phyloP scores from a whole-genome alignment of 2,797 vertebrate genomes.

The Sorex maritimensis region DNA sequence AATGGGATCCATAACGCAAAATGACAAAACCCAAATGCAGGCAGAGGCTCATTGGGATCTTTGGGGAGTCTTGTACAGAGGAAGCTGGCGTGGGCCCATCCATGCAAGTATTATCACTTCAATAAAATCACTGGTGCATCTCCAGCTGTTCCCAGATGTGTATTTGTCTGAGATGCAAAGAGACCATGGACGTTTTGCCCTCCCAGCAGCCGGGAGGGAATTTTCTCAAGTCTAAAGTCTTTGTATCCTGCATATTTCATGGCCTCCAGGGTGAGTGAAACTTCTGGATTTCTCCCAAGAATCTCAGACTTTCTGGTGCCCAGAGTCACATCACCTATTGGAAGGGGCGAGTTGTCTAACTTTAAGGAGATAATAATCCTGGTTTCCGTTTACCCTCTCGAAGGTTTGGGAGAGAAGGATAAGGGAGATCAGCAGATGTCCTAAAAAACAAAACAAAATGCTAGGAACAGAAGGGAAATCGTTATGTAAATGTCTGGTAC shows the following conservation, averaged over 20 bases:
- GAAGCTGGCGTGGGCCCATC: not conserved
- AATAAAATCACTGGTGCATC: not conserved
- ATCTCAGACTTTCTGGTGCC: slow-evolving; percentile 34
- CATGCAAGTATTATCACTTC: no score
- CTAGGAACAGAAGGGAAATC: not conserved
- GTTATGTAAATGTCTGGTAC: not conserved
- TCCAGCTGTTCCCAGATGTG: not conserved
- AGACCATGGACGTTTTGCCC: not conserved
- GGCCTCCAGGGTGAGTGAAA: not conserved
- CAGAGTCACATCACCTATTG: not conserved
- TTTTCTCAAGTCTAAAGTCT: not conserved
- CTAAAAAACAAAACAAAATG: not conserved
- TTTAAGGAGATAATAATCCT: slow-evolving; percentile 11
- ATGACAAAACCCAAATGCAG: not conserved
- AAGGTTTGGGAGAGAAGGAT: slow-evolving; percentile 7
- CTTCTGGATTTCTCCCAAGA: slow-evolving; percentile 38
- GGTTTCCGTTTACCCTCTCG: not conserved
- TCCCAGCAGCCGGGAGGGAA: not conserved
- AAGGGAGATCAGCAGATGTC: not conserved
- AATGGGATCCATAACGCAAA: no score
- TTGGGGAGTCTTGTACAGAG: not conserved
- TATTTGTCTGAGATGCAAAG: not conserved
- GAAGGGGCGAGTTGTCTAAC: not conserved
- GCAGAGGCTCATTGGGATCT: not conserved
- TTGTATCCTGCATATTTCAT: slow-evolving; percentile 13